phyloP scores from a whole-genome alignment of 2,113 vertebrate species.

The Puma concolor region DNA sequence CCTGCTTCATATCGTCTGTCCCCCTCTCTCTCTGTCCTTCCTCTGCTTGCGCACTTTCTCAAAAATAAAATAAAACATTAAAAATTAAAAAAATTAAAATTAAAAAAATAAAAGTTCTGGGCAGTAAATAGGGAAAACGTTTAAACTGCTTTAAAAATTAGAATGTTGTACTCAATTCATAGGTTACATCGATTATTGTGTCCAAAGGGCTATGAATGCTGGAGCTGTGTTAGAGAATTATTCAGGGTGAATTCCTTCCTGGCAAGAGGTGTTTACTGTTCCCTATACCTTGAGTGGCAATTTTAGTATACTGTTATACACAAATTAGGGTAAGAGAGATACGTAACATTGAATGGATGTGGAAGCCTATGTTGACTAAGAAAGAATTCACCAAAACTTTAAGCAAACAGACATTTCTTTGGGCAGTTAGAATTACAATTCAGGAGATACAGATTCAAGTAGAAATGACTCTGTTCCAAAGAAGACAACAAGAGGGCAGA shows the following conservation, averaged over 20 bases:
- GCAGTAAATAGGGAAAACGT: neutral
- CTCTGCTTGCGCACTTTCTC: no score
- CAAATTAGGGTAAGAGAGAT: conserved; percentile 1
- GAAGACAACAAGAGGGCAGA: neutral
- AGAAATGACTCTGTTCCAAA: neutral
- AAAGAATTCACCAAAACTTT: neutral
- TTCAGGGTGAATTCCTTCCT: conserved; percentile 52
- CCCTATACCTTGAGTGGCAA: neutral
- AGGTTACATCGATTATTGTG: neutral
- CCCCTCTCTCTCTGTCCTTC: no score
- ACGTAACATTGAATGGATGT: neutral
- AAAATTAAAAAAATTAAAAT: no score
- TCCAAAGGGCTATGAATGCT: neutral
- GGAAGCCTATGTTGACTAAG: neutral
- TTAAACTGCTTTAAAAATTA: conserved; percentile 10
- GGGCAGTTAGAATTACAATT: neutral
- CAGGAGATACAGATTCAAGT: neutral
- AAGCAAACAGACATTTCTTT: neutral
- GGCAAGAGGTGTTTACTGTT: neutral
- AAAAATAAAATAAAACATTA: no score
- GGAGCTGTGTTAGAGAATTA: conserved; percentile 29
- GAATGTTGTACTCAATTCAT: neutral
- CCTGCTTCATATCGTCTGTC: no score
- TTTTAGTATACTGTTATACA: neutral
- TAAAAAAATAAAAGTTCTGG: neutral